Evolutionary conservation across 2,888 invertebrate genomes (phyloP).

Genomic region (Ichneumoninae sp.): DNA sequence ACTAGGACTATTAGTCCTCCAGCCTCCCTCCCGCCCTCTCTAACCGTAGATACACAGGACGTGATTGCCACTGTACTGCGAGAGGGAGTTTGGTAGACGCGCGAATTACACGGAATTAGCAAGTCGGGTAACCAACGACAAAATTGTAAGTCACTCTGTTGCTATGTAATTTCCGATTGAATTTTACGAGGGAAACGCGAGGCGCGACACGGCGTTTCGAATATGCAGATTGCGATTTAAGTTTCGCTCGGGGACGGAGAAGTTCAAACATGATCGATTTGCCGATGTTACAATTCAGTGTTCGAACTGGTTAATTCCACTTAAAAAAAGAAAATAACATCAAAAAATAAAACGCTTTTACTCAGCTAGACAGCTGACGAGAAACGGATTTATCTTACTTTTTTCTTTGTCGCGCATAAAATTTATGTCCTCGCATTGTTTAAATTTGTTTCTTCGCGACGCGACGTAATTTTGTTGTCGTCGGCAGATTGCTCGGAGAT

Average conservation of each 20-base stretch:
- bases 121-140: not conserved
- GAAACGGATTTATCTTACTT: not conserved
- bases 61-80: not conserved
- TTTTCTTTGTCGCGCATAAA: not conserved
- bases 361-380: not conserved
- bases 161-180: constrained; percentile 6
- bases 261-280: no score
- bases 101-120: not conserved
- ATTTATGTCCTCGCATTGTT: not conserved
- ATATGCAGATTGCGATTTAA: not conserved
- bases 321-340: no score
- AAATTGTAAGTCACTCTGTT: not conserved
- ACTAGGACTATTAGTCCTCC: not conserved
- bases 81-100: not conserved
- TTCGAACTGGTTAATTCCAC: no score
- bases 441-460: not conserved
- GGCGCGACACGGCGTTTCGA: not conserved
- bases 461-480: constrained; percentile 15
- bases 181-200: not conserved
- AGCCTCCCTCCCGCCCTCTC: no score
- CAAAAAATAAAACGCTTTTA: not conserved
- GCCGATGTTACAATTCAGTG: no score
- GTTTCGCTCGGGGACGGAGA: no score
- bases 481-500: constrained; percentile 21
- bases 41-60: not conserved